Evolutionary conservation across 2,113 vertebrate species (phyloP).

Genomic region (Heptranchias perlo): DNA sequence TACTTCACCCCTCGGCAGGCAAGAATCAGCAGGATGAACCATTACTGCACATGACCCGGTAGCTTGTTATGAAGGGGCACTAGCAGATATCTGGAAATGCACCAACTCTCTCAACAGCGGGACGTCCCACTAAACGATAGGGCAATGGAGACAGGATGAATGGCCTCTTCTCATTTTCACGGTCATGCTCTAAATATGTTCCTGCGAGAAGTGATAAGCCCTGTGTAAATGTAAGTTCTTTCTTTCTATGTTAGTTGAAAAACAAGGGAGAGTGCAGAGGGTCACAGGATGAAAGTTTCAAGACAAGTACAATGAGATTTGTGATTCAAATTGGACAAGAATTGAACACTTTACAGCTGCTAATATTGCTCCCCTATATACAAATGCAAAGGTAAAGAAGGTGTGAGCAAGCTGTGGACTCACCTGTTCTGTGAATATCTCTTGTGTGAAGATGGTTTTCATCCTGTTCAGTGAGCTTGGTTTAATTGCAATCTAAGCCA

Average conservation of each 20-base stretch:
- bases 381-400: background rate
- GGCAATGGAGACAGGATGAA: background rate
- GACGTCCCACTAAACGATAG: background rate
- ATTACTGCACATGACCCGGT: background rate
- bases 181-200: background rate
- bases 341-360: background rate
- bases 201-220: background rate
- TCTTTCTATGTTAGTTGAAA: too few relatives aligned
- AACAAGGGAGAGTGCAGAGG: background rate
- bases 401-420: too few relatives aligned
- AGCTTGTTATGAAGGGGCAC: background rate
- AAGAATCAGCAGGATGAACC: background rate
- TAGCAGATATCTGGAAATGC: background rate
- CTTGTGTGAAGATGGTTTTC: constrained; percentile 98
- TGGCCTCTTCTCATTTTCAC: background rate
- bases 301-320: background rate
- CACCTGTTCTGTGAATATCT: constrained; percentile 99
- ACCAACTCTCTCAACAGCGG: background rate
- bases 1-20: background rate
- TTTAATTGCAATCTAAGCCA: constrained; percentile 89
- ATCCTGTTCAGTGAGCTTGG: constrained; percentile 94
- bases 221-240: too few relatives aligned
- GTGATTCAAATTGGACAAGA: background rate
- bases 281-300: background rate
- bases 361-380: background rate